Percentiles rank a stretch among this genome's conserved stretches.
phyloP scores from a whole-genome alignment of 1,140 invertebrate species.

The Luehdorfia chinensis region DNA sequence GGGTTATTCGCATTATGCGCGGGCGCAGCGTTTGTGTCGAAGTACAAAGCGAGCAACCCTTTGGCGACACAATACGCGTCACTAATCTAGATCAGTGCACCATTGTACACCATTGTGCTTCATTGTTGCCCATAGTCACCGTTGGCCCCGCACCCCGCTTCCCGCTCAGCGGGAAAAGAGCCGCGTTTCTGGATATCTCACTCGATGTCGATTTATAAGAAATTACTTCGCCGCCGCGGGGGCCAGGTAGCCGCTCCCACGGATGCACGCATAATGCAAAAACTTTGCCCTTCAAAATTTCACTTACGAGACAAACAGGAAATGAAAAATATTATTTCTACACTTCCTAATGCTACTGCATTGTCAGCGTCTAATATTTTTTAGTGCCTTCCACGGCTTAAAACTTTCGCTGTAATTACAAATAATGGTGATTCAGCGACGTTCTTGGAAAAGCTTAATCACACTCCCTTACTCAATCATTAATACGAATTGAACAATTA shows the following conservation, averaged over 20 bases:
- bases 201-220: constrained; percentile 72
- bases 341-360: constrained; percentile 48
- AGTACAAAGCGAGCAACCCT: constrained; percentile 65
- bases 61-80: constrained; percentile 73
- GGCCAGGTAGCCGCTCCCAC: constrained; percentile 70
- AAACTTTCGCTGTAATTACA: constrained; percentile 33
- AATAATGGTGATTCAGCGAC: constrained; percentile 30
- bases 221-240: constrained; percentile 65
- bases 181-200: constrained; percentile 58
- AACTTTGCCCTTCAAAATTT: constrained; percentile 59
- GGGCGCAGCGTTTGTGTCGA: constrained; percentile 45
- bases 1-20: constrained; percentile 59
- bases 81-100: constrained; percentile 74
- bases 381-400: constrained; percentile 32
- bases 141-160: constrained; percentile 31
- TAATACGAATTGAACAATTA: constrained; percentile 55
- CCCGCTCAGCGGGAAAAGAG: constrained; percentile 46
- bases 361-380: constrained; percentile 19
- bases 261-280: constrained; percentile 62
- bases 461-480: constrained; percentile 36
- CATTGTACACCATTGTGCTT: constrained; percentile 55
- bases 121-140: constrained; percentile 15
- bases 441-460: constrained; percentile 36
- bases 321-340: constrained; percentile 70
- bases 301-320: constrained; percentile 61